Conservation (phyloP, 2,797 vertebrate species). For the Protonibea diacanthus region DNA sequence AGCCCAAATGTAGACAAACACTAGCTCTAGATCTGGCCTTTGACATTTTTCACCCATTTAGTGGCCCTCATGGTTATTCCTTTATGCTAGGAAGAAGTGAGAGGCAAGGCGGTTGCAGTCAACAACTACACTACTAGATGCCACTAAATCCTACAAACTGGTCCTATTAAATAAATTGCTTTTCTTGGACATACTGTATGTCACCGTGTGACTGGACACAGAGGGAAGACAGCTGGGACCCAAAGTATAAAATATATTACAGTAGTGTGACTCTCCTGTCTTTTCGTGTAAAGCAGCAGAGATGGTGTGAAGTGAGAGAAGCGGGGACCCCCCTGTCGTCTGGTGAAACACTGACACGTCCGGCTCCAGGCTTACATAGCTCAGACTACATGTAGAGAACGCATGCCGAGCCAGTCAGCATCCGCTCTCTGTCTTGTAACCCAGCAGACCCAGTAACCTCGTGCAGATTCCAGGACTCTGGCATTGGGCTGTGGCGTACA, state of each 20-base stretch:
- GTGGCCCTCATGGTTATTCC: too few relatives aligned
- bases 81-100: too few relatives aligned
- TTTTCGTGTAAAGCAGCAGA: background rate
- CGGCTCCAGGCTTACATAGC: slow-evolving; percentile 9
- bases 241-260: background rate
- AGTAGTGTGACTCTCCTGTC: background rate
- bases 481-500: background rate
- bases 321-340: background rate
- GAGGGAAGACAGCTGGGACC: background rate
- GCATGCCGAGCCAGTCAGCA: background rate
- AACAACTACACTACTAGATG: too few relatives aligned
- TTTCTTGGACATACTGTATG: background rate
- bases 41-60: too few relatives aligned
- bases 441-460: background rate
- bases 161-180: background rate
- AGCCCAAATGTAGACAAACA: too few relatives aligned
- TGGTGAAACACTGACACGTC: slow-evolving; percentile 7
- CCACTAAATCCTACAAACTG: too few relatives aligned
- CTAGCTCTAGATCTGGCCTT: too few relatives aligned
- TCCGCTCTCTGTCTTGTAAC: background rate
- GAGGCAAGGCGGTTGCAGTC: too few relatives aligned
- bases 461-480: slow-evolving; percentile 6
- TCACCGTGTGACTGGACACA: background rate
- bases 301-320: slow-evolving; percentile 18
- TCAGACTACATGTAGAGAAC: slow-evolving; percentile 2